Conservation (phyloP, 2,888 invertebrate species). For the Meliscaeva auricollis region DNA sequence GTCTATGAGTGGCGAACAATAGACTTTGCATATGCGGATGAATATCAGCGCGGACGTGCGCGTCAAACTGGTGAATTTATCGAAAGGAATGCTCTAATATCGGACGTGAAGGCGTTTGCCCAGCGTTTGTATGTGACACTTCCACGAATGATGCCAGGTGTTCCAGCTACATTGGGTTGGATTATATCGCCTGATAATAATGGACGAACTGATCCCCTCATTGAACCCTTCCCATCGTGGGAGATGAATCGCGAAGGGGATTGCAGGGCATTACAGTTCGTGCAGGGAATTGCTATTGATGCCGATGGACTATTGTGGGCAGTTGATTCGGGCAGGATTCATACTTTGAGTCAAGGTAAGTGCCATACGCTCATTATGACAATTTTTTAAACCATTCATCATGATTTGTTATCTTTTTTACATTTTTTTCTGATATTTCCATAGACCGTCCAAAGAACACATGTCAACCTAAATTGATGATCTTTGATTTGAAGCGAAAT, state of each 20-base stretch:
- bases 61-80: slow-evolving; percentile 87
- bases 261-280: slow-evolving; percentile 89
- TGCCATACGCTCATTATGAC: too few relatives aligned
- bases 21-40: slow-evolving; percentile 88
- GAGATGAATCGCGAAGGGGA: slow-evolving; percentile 88
- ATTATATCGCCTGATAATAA: slow-evolving; percentile 84
- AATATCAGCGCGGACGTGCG: slow-evolving; percentile 85
- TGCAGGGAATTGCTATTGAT: slow-evolving; percentile 91
- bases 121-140: slow-evolving; percentile 88
- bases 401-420: too few relatives aligned
- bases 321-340: slow-evolving; percentile 88
- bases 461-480: slow-evolving; percentile 89
- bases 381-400: too few relatives aligned
- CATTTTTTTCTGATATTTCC: not conserved
- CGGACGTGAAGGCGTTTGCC: slow-evolving; percentile 89
- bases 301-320: slow-evolving; percentile 89
- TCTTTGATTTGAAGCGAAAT: slow-evolving; percentile 88
- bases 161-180: slow-evolving; percentile 89
- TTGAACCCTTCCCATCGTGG: slow-evolving; percentile 90
- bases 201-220: slow-evolving; percentile 85
- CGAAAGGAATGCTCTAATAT: slow-evolving; percentile 88
- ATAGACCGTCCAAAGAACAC: slow-evolving; percentile 83
- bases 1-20: slow-evolving; percentile 90
- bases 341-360: slow-evolving; percentile 85
- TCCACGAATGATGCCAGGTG: slow-evolving; percentile 89